phyloP scores from a whole-genome alignment of 2,113 vertebrate species.

The Marmota monax region DNA sequence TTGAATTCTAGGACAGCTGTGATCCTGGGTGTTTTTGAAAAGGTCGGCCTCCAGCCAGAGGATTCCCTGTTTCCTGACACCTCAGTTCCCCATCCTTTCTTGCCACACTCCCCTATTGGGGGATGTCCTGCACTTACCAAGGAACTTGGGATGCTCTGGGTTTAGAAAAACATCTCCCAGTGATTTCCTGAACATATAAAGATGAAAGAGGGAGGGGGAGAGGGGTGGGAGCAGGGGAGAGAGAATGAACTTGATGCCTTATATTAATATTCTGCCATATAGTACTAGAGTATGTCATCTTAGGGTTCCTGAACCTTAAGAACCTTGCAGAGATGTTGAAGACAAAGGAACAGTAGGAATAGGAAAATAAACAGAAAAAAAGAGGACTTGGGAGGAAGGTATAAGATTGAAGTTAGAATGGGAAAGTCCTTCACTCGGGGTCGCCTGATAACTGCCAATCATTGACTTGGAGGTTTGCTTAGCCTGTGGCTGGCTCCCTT shows the following conservation, averaged over 20 bases:
- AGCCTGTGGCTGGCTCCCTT: background rate
- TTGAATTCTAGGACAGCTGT: background rate
- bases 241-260: background rate
- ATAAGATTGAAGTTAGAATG: background rate
- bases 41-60: slow-evolving; percentile 35
- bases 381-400: slow-evolving; percentile 10
- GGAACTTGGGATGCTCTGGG: background rate
- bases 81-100: background rate
- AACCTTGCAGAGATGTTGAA: background rate
- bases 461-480: background rate
- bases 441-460: background rate
- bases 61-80: background rate
- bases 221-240: background rate
- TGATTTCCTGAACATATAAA: background rate
- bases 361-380: background rate
- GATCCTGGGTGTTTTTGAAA: background rate
- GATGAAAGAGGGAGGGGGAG: background rate
- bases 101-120: background rate
- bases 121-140: background rate
- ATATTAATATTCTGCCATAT: background rate
- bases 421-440: background rate
- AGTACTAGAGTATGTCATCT: background rate
- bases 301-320: background rate
- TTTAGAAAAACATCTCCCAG: slow-evolving; percentile 50
- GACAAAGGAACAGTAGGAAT: background rate